Percentiles rank a stretch among this genome's conserved stretches.
These are phyloP conservation scores for Hoplostethus atlanticus DNA, from an alignment of 2,797 vertebrate genomes.

Conservation along the genomic window DNA sequence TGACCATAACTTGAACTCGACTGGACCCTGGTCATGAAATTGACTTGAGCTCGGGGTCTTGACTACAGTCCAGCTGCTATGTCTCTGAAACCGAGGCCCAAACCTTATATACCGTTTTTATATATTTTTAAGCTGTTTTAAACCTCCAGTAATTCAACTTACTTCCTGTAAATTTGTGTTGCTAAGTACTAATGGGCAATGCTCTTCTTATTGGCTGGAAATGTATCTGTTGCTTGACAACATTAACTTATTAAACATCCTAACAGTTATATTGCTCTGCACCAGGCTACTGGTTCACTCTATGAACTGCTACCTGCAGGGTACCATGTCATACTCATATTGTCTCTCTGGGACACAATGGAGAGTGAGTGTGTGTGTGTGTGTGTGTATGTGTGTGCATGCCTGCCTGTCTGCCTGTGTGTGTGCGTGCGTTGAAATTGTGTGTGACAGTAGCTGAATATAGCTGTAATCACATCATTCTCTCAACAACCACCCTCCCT, in stretches of 20 bases:
- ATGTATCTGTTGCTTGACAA: slow-evolving; percentile 73
- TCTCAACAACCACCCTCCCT: slow-evolving; percentile 16
- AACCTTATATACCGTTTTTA: too few species aligned
- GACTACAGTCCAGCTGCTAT: neutral
- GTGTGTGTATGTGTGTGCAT: slow-evolving; percentile 9
- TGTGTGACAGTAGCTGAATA: slow-evolving; percentile 2
- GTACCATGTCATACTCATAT: slow-evolving; percentile 40
- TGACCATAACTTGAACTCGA: too few species aligned
- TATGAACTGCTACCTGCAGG: slow-evolving; percentile 61
- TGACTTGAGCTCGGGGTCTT: neutral
- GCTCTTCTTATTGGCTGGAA: slow-evolving; percentile 27
- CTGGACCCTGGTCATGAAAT: too few species aligned
- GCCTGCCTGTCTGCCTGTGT: too few species aligned
- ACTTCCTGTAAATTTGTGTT: slow-evolving; percentile 23
- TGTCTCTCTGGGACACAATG: slow-evolving; percentile 27
- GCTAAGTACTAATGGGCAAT: slow-evolving; percentile 48
- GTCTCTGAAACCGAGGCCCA: slow-evolving; percentile 15
- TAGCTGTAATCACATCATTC: slow-evolving; percentile 36
- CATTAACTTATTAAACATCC: slow-evolving; percentile 57
- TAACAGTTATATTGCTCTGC: slow-evolving; percentile 45
- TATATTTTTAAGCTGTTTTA: slow-evolving; percentile 1
- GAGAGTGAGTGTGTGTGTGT: slow-evolving; percentile 13
- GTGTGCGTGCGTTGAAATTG: slow-evolving; percentile 15
- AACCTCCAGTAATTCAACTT: slow-evolving; percentile 4
- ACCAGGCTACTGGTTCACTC: slow-evolving; percentile 38